Conservation (phyloP, 2,888 invertebrate genomes). For the Pinctada fucata region DNA sequence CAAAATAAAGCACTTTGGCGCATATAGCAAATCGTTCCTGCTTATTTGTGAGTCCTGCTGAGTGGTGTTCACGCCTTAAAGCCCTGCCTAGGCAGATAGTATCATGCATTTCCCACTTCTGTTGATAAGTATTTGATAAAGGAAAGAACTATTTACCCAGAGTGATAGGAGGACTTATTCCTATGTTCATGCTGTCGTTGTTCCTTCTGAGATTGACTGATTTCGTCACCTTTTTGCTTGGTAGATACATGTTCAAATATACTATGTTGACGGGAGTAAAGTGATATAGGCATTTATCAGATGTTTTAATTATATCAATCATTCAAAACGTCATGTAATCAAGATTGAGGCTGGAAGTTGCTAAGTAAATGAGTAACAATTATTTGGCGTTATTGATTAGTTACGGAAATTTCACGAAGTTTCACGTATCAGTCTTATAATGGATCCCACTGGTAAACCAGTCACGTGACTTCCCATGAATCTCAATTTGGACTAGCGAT, state of each 20-base stretch:
- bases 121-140: background rate
- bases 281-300: background rate
- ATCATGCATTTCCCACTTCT: background rate
- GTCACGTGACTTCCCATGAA: too few relatives aligned
- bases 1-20: background rate
- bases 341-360: too few relatives aligned
- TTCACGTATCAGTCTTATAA: too few relatives aligned
- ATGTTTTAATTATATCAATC: background rate
- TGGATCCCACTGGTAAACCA: too few relatives aligned
- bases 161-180: background rate
- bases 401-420: too few relatives aligned
- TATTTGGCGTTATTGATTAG: too few relatives aligned
- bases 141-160: background rate
- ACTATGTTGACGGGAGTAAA: background rate
- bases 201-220: too few relatives aligned
- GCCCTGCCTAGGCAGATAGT: background rate
- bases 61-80: background rate
- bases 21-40: background rate
- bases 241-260: background rate
- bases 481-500: too few relatives aligned
- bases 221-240: background rate
- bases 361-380: too few relatives aligned
- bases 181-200: background rate
- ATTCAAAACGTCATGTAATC: background rate
- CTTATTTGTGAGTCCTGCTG: background rate